Evolutionary conservation across 2,113 vertebrate genomes (phyloP), one percentile per base, ranked within the genome.

Genomic region (Calonectris borealis): DNA sequence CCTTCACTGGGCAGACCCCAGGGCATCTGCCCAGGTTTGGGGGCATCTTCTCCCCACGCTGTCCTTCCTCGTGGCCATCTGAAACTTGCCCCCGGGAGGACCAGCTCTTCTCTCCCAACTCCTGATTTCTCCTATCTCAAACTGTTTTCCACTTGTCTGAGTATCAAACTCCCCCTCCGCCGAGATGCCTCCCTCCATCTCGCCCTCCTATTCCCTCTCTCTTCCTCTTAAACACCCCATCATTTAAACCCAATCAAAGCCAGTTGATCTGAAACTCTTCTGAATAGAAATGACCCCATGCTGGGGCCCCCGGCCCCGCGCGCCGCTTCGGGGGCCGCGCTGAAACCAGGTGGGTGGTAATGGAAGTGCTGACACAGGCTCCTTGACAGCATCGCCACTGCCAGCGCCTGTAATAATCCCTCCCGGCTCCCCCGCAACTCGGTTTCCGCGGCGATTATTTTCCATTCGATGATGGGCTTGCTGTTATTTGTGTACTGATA

Each of bases 401-500:
- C 96, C 84, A 95, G 94, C 3, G 69, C 86, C 93, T 93, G 69
- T 96, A 95, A 97, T 96, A 95, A 96, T 90, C 94, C 96, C 94
- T 92, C 95, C 88, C 0, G 31, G 91, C 96, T 94, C 84, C 70
- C 83, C 85, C 10, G 20, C 96, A 70, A 83, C 96, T 95, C 36
- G 1, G 90, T 93, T 97, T 97, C 96, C 31, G 51, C 6, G 16
- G 94, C 60, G 94, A 97, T 98, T 97, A 96, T 96, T 97, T 96
- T 96, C 93, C 93, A 70, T 83, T 86, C 78, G 7, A 88, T 96
- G 94, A 97, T 95, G 91, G 93, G 94, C 88, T 95, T 83, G 93
- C 86, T 97, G 96, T 95, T 97, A 97, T 97, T 97, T 97, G 96
- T 97, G 93, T 96, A 95, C 91, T 95, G 97, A 97, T 97, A 97